A percentile compares a stretch with the other conserved stretches of the same genome.
phyloP scores from a whole-genome alignment of 2,113 vertebrate genomes.

The Toxotes chatareus region DNA sequence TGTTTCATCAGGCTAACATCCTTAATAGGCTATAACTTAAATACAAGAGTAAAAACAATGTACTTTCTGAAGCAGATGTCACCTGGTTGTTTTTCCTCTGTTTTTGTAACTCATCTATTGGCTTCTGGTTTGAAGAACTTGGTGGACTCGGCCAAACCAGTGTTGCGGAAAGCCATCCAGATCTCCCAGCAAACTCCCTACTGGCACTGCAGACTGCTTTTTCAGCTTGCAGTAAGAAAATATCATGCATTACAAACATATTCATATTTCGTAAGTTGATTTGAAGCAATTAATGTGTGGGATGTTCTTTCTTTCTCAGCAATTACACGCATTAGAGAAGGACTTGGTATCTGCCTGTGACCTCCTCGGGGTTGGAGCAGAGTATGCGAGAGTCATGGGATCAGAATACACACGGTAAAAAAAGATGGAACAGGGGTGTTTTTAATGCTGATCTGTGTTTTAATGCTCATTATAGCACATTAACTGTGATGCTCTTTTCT shows the following conservation, averaged over 20 bases:
- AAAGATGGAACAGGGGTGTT: not conserved
- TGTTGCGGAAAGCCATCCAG: slow-evolving; percentile 94
- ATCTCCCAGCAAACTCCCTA: slow-evolving; percentile 96
- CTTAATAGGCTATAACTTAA: not conserved
- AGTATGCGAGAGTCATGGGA: slow-evolving; percentile 93
- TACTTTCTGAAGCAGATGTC: not conserved
- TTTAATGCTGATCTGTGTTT: not conserved
- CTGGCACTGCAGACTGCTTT: slow-evolving; percentile 95
- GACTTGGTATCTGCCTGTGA: slow-evolving; percentile 94
- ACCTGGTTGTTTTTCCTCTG: not conserved
- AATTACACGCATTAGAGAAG: slow-evolving; percentile 94
- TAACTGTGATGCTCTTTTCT: slow-evolving; percentile 27
- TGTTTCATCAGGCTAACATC: not conserved
- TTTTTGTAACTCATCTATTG: not conserved
- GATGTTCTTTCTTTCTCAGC: slow-evolving; percentile 76
- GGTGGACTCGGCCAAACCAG: slow-evolving; percentile 93
- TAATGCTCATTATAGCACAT: not conserved
- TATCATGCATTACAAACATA: not conserved
- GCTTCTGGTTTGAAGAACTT: slow-evolving; percentile 86
- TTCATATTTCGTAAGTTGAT: not conserved
- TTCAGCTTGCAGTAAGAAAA: slow-evolving; percentile 90
- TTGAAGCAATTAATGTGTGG: not conserved
- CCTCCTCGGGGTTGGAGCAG: slow-evolving; percentile 91
- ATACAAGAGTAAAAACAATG: not conserved
- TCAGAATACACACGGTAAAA: slow-evolving; percentile 93